A percentile compares a stretch with the other conserved stretches of the same genome.
These are phyloP conservation scores for Prosapia bicincta DNA, from an alignment of 2,888 invertebrate genomes.

Conservation along the genomic window DNA sequence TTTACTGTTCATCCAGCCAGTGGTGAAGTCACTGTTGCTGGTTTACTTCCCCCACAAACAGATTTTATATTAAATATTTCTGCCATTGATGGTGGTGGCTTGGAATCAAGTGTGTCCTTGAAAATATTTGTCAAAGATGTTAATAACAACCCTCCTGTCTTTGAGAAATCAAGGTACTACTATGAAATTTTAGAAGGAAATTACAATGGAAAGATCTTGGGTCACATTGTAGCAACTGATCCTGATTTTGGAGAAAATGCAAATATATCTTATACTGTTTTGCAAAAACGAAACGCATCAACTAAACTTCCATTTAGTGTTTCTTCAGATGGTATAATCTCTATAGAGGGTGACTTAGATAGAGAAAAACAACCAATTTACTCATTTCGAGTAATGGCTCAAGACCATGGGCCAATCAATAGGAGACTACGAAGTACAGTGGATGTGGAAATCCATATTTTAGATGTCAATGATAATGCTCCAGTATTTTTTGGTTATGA, in stretches of 20 bases:
- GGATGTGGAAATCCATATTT: constrained; percentile 73
- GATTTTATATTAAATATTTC: constrained; percentile 72
- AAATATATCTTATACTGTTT: constrained; percentile 63
- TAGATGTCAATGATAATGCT: constrained; percentile 81
- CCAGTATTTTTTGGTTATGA: constrained; percentile 77
- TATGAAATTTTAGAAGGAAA: constrained; percentile 78
- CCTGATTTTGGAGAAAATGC: constrained; percentile 77
- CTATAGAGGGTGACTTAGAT: constrained; percentile 72
- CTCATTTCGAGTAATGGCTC: constrained; percentile 66
- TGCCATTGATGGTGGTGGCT: constrained; percentile 70
- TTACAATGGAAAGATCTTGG: constrained; percentile 66
- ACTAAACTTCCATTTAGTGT: constrained; percentile 63
- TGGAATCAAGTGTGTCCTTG: constrained; percentile 65
- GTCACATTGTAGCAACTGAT: constrained; percentile 74
- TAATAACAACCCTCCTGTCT: constrained; percentile 80
- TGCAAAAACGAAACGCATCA: constrained; percentile 45
- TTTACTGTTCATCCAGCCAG: constrained; percentile 71
- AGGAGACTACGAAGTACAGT: constrained; percentile 66
- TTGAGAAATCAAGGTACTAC: constrained; percentile 77
- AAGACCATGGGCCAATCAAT: constrained; percentile 62
- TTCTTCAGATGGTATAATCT: constrained; percentile 63
- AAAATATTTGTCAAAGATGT: constrained; percentile 73
- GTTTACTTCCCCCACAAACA: constrained; percentile 67
- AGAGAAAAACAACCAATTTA: constrained; percentile 69
- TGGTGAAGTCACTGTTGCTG: constrained; percentile 71